Base-by-base conservation (phyloP, 2,888 invertebrate genomes). In the Ernsta delagoae region DNA sequence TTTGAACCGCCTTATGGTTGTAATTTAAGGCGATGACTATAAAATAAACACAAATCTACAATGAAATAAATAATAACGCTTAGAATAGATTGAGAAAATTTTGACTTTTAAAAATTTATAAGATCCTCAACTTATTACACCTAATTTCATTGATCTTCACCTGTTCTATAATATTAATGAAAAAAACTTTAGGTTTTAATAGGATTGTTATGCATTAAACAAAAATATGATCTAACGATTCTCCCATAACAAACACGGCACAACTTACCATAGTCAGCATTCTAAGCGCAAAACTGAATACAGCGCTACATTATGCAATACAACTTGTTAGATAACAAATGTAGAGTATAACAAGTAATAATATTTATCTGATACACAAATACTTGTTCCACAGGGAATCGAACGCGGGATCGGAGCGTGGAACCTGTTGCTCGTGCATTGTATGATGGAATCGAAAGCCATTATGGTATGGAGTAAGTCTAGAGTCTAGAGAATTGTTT, bases 281-380 rank as follows among this genome's bases (percentile, higher is more conserved):
- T 12, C 12, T n/a, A 36, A 39, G 12, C 5, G 57, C 36, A 57
- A 36, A 12, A 41, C 41, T 1, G 39, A 57, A 59, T n/a, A 41
- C 16, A 4, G 39, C 59, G 16, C 31, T 48, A 54, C 60, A 57
- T 45, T 48, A 70, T 60, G 57, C 54, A 59, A 41, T 12, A 36
- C 72, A 59, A 34, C 45, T 41, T 39, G 54, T 50, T 50, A 34
- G 54, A 62, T 68, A 68, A 68, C 61, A 50, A 70, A 59, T 54
- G 71, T 62, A 67, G 53, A 68, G 62, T 61, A 63, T 69, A 67
- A 65, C 63, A 70, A 64, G 68, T 62, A 69, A 63, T 62, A 69
- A 69, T 45, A 68, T 62, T 68, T 68, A 68, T 69, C 62, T 59
- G 68, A 69, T 69, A 69, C 68, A 69, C 63, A 69, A 69, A 63